Conservation (phyloP, 2,888 invertebrate species). For the Chalcosyrphus nemorum region DNA sequence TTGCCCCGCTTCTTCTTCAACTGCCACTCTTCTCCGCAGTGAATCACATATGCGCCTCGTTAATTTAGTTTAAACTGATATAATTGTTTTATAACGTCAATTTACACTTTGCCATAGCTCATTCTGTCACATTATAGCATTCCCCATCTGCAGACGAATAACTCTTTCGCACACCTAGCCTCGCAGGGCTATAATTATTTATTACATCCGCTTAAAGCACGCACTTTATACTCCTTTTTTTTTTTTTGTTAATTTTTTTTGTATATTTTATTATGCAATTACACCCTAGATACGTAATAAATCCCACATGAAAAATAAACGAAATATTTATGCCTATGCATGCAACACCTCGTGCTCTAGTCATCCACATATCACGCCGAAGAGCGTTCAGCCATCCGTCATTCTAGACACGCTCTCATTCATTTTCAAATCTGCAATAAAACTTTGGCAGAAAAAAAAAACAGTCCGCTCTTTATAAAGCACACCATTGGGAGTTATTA, state of each 20-base stretch:
- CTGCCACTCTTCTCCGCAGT: no score
- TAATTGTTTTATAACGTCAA: slow-evolving; percentile 6
- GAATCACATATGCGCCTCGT: background rate
- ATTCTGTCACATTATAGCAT: background rate
- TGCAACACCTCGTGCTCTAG: slow-evolving; percentile 24
- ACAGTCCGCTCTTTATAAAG: slow-evolving; percentile 61
- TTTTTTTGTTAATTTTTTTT: slow-evolving; percentile 2
- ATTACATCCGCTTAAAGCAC: slow-evolving; percentile 17
- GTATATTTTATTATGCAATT: slow-evolving; percentile 31
- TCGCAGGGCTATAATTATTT: slow-evolving; percentile 34
- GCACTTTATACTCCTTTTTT: background rate
- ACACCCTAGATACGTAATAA: slow-evolving; percentile 55
- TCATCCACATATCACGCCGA: background rate
- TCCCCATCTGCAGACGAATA: slow-evolving; percentile 42
- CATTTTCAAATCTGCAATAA: slow-evolving; percentile 66
- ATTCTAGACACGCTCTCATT: slow-evolving; percentile 59
- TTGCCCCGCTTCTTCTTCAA: no score
- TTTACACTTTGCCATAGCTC: background rate
- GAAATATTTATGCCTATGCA: slow-evolving; percentile 31
- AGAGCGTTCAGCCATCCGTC: slow-evolving; percentile 61
- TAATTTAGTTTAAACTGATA: background rate
- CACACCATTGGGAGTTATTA: slow-evolving; percentile 70
- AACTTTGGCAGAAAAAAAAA: slow-evolving; percentile 17
- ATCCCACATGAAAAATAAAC: slow-evolving; percentile 38
- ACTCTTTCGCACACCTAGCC: slow-evolving; percentile 21